Base-by-base conservation (phyloP, 2,888 invertebrate genomes). In the Cantharis lateralis region DNA sequence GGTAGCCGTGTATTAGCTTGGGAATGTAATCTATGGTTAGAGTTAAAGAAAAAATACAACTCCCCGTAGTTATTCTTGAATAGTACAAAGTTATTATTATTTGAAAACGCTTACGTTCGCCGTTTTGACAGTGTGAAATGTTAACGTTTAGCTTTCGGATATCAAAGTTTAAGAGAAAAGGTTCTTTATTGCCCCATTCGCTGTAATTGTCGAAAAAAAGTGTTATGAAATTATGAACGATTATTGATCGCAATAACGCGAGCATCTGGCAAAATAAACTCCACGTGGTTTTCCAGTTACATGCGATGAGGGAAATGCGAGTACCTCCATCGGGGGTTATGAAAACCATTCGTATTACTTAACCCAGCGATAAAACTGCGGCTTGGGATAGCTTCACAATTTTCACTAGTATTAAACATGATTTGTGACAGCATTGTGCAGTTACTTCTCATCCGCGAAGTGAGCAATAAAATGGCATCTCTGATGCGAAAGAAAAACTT, bases 341-440 rank as follows among this genome's bases (percentile, higher is more conserved):
- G 85, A 85, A 84, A 85, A 85, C 87, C 89, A 89, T 90, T 89
- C 88, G 89, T 90, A 89, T 89, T 90, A 89, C 89, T 89, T 89
- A 89, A 88, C 87, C 86, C 85, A 85, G 86, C 89, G 89, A 89
- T 90, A 89, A 89, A 89, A 89, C 86, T 84, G 85, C 85, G 84
- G 85, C 85, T 84, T 83, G 86, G 87, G 86, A 87, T 87, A 85
- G 86, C 86, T 86, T 87, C 87, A 87, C 87, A 87, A 87, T 87
- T 87, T 87, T 88, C 87, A 84, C 87, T 83, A 85, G 87, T 87
- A 87, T 87, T 88, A 87, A 88, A 87, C 85, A 87, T 88, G 88
- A 88, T 88, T 88, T 88, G 87, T 87, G 87, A 86, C 85, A 87
- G 82, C 82, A 83, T 71, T 76, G 75, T 76, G 75, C 75, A 78